A percentile compares a stretch with the other conserved stretches of the same genome.
Evolutionary conservation across 2,888 invertebrate species (phyloP).

Genomic region (Cartodere bifasciata): DNA sequence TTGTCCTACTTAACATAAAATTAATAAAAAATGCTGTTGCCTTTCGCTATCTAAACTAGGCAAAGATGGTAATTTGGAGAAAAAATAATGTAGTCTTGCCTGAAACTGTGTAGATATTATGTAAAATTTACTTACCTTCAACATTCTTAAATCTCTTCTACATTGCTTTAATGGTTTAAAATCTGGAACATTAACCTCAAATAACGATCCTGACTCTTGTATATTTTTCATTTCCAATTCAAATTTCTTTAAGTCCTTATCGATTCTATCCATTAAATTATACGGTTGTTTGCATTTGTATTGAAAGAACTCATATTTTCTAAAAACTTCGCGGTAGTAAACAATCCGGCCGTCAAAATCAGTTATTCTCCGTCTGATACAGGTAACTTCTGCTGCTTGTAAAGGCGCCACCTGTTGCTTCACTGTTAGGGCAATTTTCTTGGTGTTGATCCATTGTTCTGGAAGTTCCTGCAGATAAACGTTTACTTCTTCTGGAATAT

Average conservation of each 20-base stretch:
- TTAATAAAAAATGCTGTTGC: no score
- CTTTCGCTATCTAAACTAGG: no score
- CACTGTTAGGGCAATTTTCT: slow-evolving; percentile 79
- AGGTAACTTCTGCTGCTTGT: slow-evolving; percentile 87
- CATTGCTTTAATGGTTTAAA: slow-evolving; percentile 88
- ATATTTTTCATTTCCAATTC: slow-evolving; percentile 80
- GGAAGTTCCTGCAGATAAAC: slow-evolving; percentile 84
- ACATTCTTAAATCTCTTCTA: slow-evolving; percentile 75
- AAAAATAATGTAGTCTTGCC: no score
- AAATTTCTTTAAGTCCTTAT: slow-evolving; percentile 62
- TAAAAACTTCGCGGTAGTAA: slow-evolving; percentile 81
- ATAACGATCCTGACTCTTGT: slow-evolving; percentile 80
- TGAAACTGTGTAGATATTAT: no score
- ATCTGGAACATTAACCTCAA: slow-evolving; percentile 91
- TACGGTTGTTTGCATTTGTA: slow-evolving; percentile 66
- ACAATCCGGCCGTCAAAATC: slow-evolving; percentile 74
- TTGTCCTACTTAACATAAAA: no score
- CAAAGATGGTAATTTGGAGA: no score
- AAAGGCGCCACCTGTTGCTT: slow-evolving; percentile 92
- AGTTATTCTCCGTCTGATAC: slow-evolving; percentile 74
- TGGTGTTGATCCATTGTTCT: slow-evolving; percentile 91
- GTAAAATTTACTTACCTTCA: slow-evolving; percentile 49
- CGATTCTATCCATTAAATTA: slow-evolving; percentile 60
- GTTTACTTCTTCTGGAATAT: slow-evolving; percentile 92
- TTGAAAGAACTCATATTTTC: slow-evolving; percentile 62